Percentiles rank a stretch among this genome's conserved stretches.
Evolutionary conservation across 1,140 invertebrate genomes (phyloP).

Genomic region (Macrotrachela quadricornifera): DNA sequence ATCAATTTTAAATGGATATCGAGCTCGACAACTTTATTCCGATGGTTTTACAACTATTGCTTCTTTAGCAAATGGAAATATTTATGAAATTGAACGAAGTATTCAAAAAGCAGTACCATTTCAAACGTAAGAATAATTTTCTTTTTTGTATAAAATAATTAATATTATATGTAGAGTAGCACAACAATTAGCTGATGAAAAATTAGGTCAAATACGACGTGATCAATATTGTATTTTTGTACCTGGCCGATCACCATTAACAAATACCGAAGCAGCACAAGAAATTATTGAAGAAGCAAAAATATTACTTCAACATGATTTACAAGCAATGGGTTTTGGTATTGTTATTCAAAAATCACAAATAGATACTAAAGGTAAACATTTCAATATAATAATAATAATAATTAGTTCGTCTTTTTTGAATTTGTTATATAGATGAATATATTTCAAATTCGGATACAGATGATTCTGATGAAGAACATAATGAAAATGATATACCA

Average conservation of each 20-base stretch:
- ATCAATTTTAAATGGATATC: constrained; percentile 54
- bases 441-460: no score
- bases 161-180: constrained; percentile 18
- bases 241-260: constrained; percentile 47
- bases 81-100: constrained; percentile 17
- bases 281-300: constrained; percentile 58
- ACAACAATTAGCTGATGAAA: constrained; percentile 45
- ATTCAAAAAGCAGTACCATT: no score
- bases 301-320: constrained; percentile 19
- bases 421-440: no score
- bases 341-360: not conserved
- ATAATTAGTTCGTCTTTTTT: no score
- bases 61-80: constrained; percentile 50
- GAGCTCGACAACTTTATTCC: constrained; percentile 61
- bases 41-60: constrained; percentile 52
- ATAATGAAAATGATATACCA: no score
- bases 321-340: constrained; percentile 17
- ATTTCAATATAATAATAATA: no score
- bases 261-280: constrained; percentile 53
- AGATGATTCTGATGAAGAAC: no score
- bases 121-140: no score
- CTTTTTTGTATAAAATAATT: no score
- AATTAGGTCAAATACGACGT: constrained; percentile 37
- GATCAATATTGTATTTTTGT: no score
- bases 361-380: no score